These are phyloP conservation scores for Fringilla coelebs DNA, from an alignment of 2,797 vertebrate species.

Conservation along the genomic window DNA sequence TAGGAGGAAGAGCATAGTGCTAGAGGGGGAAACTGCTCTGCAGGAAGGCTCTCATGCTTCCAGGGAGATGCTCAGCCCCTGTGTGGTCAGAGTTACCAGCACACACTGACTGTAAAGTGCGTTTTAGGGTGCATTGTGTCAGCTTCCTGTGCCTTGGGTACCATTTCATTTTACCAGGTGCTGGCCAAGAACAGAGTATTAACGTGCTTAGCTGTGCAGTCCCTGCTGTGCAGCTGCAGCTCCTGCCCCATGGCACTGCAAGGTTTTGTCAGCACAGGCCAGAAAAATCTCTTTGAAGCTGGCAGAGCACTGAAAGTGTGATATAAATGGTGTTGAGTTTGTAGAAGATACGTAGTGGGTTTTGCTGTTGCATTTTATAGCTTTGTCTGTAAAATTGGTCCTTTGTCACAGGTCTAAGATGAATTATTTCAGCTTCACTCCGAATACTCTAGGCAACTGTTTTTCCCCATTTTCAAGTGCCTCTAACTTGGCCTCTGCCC, in stretches of 20 bases:
- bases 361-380: background rate
- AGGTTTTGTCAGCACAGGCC: background rate
- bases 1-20: background rate
- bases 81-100: background rate
- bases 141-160: background rate
- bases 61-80: fast-evolving
- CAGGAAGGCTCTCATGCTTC: background rate
- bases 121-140: background rate
- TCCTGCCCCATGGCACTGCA: background rate
- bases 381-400: background rate
- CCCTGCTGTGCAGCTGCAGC: background rate
- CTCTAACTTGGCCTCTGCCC: background rate
- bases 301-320: background rate
- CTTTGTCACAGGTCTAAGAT: background rate
- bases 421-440: background rate
- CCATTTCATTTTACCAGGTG: background rate
- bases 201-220: background rate
- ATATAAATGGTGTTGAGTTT: background rate
- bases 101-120: background rate
- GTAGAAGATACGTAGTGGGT: background rate
- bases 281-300: background rate
- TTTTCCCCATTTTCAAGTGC: background rate
- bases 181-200: background rate
- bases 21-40: background rate
- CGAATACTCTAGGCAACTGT: background rate